These are phyloP conservation scores for Seriola aureovittata DNA, from an alignment of 2,113 vertebrate genomes.

Conservation along the genomic window DNA sequence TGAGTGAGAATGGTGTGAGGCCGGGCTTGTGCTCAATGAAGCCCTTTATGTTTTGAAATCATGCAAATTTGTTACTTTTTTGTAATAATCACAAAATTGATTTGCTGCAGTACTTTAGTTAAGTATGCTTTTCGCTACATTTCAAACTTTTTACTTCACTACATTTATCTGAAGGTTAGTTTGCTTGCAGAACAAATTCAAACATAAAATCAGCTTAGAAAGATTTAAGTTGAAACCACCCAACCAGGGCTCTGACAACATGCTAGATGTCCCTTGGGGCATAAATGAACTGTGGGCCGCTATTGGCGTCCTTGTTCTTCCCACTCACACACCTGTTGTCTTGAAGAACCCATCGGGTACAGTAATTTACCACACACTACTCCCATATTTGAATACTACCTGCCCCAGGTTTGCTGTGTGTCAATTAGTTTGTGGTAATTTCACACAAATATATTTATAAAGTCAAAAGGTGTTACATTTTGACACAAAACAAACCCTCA, in stretches of 20 bases:
- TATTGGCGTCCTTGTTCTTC: too few species aligned
- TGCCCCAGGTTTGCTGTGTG: too few species aligned
- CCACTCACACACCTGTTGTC: not conserved
- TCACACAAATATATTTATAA: too few species aligned
- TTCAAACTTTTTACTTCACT: not conserved
- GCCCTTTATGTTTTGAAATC: not conserved
- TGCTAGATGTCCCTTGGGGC: not conserved
- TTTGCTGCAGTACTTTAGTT: too few species aligned
- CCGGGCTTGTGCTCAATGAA: not conserved
- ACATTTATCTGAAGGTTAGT: not conserved
- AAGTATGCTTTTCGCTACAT: not conserved
- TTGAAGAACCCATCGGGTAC: not conserved
- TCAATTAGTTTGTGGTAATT: too few species aligned
- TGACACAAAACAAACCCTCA: not conserved
- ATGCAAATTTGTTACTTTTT: not conserved
- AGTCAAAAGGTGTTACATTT: not conserved
- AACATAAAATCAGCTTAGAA: not conserved
- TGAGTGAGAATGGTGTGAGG: constrained; percentile 22
- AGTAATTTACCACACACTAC: not conserved
- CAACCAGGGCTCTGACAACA: not conserved
- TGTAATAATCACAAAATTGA: not conserved
- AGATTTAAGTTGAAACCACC: not conserved
- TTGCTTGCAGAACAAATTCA: not conserved
- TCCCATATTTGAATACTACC: not conserved
- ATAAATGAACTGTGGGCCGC: not conserved